These are phyloP conservation scores for Drosophila emarginata DNA, from an alignment of 2,888 invertebrate species.

Conservation along the genomic window DNA sequence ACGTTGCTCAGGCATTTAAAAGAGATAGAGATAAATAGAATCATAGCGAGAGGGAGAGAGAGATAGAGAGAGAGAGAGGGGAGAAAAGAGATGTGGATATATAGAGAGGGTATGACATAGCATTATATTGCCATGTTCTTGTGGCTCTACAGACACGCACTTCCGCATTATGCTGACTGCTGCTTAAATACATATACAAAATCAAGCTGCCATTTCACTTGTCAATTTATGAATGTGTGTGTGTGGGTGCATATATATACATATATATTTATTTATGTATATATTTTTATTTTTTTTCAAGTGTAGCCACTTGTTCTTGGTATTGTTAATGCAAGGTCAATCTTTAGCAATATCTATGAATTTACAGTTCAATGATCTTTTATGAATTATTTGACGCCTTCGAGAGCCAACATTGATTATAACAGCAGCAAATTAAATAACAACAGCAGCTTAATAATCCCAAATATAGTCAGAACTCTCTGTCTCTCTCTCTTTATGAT, in stretches of 20 bases:
- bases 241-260: background rate
- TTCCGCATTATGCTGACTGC: constrained; percentile 57
- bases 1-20: constrained; percentile 33
- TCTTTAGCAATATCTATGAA: constrained; percentile 28
- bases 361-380: constrained; percentile 23
- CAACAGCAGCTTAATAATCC: constrained; percentile 48
- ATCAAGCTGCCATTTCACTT: constrained; percentile 75
- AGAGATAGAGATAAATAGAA: constrained; percentile 36
- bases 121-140: constrained; percentile 32
- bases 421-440: background rate
- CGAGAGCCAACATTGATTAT: constrained; percentile 4
- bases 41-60: background rate
- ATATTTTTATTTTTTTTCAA: background rate
- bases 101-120: constrained; percentile 5
- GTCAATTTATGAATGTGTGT: constrained; percentile 56
- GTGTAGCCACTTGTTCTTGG: constrained; percentile 10
- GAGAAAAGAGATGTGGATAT: background rate
- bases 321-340: constrained; percentile 31
- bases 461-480: constrained; percentile 38
- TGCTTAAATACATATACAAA: constrained; percentile 38
- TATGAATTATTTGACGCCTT: constrained; percentile 37
- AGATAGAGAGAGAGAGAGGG: background rate
- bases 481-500: no score
- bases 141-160: constrained; percentile 43
- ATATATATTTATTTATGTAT: no score